Base-by-base conservation (phyloP, 2,797 vertebrate genomes). In the Tragopan temminckii region DNA sequence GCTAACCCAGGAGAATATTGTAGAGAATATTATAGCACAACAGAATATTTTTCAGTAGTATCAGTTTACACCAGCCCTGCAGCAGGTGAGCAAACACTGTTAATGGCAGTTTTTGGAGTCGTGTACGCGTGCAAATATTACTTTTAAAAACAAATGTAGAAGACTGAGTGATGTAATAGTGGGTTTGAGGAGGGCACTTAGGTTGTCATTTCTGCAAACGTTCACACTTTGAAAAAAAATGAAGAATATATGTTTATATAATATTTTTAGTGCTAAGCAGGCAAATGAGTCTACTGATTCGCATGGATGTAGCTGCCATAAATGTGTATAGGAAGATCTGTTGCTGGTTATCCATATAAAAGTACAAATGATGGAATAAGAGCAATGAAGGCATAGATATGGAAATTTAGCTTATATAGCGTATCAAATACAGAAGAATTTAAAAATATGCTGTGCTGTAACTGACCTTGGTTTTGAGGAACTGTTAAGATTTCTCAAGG, bases 11-110 rank as follows among this genome's bases (percentile, higher is more conserved):
- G 85, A 83, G 75, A 80, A 61, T 63, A 58, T 81, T 92, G 66
- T 80, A 42, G 88, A 82, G 90, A 53, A 23, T 48, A 9, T 31
- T 31, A 25, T 69, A 71, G 57, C 27, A 80, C 45, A 94, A 82
- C 46, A 85, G 57, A 55, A 5, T 71, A 55, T 86, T 85, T 95
- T 96, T 96, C 61, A 93, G 25, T 90, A 62, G 75, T 70, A 50
- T 38, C 5, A 11, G 15, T 94, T 94, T 94, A 76, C 86, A 71
- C 64, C 74, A 85, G 50, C 84, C 48, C 71, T 52, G 55, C 42
- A 93, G 86, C 89, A 97, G 95, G 84, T 96, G 96, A 95, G 33
- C 88, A 95, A 95, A 96, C 88, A 92, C 57, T 55, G 78, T 85
- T 94, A 93, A 92, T 64, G 33, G 11, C 52, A 93, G 46, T 12